Percentiles rank a stretch among this genome's conserved stretches.
Conservation (phyloP, 2,888 invertebrate species). For the Eristalis pertinax region DNA sequence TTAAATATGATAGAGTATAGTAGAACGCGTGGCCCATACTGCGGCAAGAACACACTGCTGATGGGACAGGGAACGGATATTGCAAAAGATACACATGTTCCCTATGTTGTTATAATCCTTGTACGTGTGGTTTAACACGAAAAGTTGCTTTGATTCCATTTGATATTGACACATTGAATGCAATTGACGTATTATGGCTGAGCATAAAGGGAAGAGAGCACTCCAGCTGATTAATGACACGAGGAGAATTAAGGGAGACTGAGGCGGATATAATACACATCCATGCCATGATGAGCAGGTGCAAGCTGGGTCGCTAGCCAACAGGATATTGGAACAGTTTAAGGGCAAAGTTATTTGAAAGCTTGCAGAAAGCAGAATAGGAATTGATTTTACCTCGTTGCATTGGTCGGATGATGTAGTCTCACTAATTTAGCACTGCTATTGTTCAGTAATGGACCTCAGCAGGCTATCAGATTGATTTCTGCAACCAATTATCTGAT, state of each 20-base stretch:
- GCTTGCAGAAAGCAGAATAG: no score
- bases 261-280: neutral
- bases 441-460: no score
- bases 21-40: neutral
- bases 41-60: neutral
- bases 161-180: conserved; percentile 3
- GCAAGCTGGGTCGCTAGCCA: neutral
- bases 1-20: neutral
- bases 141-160: conserved; percentile 21
- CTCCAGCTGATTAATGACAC: neutral
- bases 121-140: conserved; percentile 61
- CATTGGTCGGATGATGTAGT: no score
- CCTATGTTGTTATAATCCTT: conserved; percentile 33
- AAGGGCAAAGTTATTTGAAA: no score
- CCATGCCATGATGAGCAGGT: neutral
- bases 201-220: neutral
- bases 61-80: conserved; percentile 40
- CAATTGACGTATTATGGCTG: neutral
- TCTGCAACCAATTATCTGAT: no score
- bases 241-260: neutral
- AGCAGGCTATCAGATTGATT: no score
- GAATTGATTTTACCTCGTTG: no score
- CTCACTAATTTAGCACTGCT: no score
- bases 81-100: conserved; percentile 29
- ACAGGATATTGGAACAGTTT: neutral